Percentiles rank a stretch among this genome's conserved stretches.
Evolutionary conservation across 2,888 invertebrate species (phyloP).

Genomic region (Salticus scenicus): DNA sequence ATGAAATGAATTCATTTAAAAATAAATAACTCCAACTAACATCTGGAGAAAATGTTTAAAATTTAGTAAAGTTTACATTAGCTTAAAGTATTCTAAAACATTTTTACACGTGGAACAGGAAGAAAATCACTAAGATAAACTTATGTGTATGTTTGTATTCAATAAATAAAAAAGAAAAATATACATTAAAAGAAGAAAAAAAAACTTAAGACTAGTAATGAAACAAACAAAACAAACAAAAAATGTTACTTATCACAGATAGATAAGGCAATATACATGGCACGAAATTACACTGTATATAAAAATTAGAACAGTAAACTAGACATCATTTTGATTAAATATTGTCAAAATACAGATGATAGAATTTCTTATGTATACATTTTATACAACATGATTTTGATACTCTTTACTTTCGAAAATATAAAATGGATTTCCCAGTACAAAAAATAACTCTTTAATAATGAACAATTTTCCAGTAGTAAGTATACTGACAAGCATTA

Average conservation of each 20-base stretch:
- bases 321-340: constrained; percentile 21
- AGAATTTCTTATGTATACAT: background rate
- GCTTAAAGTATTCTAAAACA: no score
- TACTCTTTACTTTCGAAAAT: background rate
- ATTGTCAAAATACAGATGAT: constrained; percentile 24
- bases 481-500: background rate
- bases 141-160: no score
- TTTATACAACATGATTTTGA: no score
- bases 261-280: constrained; percentile 65
- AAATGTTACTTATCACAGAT: constrained; percentile 65
- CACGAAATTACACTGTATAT: constrained; percentile 37
- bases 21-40: no score
- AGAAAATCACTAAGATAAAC: no score
- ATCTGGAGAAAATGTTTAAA: no score
- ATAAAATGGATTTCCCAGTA: constrained; percentile 4
- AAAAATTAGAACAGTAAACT: constrained; percentile 51
- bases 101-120: no score
- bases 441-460: background rate
- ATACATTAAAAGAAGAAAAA: no score
- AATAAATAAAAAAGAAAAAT: no score
- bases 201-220: constrained; percentile 1
- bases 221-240: background rate
- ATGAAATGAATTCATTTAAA: no score
- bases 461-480: background rate
- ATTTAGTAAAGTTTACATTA: no score